These are phyloP conservation scores for Crossocerus cetratus DNA, from an alignment of 2,888 invertebrate genomes.

Conservation along the genomic window DNA sequence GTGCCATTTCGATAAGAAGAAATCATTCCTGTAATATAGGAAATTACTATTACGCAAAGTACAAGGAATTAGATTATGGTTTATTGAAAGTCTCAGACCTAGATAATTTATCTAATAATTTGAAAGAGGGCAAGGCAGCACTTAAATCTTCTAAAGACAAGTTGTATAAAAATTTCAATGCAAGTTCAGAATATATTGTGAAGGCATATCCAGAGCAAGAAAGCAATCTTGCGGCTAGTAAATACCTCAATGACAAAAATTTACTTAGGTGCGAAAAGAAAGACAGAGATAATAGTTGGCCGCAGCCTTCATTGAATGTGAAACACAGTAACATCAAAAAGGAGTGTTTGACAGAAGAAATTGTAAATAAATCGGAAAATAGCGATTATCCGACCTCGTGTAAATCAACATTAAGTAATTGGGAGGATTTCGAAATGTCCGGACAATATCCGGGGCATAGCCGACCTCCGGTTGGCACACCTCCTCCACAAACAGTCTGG, in stretches of 20 bases:
- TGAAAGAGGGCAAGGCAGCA: slow-evolving; percentile 28
- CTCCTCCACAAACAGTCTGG: slow-evolving; percentile 74
- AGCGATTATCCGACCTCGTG: slow-evolving; percentile 34
- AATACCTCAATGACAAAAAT: slow-evolving; percentile 32
- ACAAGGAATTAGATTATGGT: slow-evolving; percentile 53
- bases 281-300: slow-evolving; percentile 23
- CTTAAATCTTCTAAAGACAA: slow-evolving; percentile 23
- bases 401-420: slow-evolving; percentile 50
- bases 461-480: slow-evolving; percentile 74
- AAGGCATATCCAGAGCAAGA: slow-evolving; percentile 33
- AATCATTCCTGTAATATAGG: slow-evolving; percentile 50
- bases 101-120: slow-evolving; percentile 39
- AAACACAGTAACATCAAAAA: slow-evolving; percentile 45
- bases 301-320: slow-evolving; percentile 34
- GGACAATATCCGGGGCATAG: slow-evolving; percentile 75
- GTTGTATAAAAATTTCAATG: slow-evolving; percentile 25
- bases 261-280: slow-evolving; percentile 24
- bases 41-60: slow-evolving; percentile 42
- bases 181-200: slow-evolving; percentile 19
- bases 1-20: slow-evolving; percentile 35
- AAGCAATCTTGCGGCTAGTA: slow-evolving; percentile 17
- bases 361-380: slow-evolving; percentile 42
- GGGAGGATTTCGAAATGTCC: slow-evolving; percentile 69
- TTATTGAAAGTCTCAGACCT: slow-evolving; percentile 55
- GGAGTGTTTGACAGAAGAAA: slow-evolving; percentile 45